Base-by-base conservation (phyloP, 2,797 vertebrate genomes). In the Bradypodion pumilum region DNA sequence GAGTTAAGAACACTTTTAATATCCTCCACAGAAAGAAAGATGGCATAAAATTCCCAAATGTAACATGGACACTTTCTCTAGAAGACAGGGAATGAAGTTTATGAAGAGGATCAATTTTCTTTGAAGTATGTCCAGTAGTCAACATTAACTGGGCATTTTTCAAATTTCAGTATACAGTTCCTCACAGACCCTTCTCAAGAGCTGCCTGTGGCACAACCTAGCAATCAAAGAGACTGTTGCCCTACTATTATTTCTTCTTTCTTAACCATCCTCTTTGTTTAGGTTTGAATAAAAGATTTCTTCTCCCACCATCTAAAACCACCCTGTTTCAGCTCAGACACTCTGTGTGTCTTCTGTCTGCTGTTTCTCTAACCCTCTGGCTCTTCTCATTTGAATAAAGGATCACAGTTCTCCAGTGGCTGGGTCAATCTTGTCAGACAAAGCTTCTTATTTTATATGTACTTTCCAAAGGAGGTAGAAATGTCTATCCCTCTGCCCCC, bases 381-480 rank as follows among this genome's bases (percentile, higher is more conserved):
- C 46, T 56, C 46, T 46, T 63, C 27, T 73, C 42, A 73, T 81
- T 81, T 44, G 3, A 63, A 44, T 25, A 68, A 72, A 60, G 27
- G 70, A 73, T 74, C n/a, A 35, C 56, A 35, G 37, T 81, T 81
- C 21, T n/a, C 6, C n/a, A 81, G 69, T 35, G n/a, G 40, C 69
- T 62, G 69, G 40, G 56, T 81, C 69, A 81, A n/a, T 74, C 40
- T 15, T 60, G n/a, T 27, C 56, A 73, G n/a, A 62, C 80, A 74
- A 81, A 63, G 40, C 69, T 49, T 62, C 70, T 81, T 81, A 81
- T 74, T 73, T 60, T 73, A 63, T 74, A 16, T 62, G 52, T 44
- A 73, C 56, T 62, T 80, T 81, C 27, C 56, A 62, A 81, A 81
- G 69, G 56, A 81, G 80, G 29, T n/a, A 69, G 66, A 40, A 46